Evolutionary conservation across 2,888 invertebrate species (phyloP), one percentile per base, ranked within the genome.

Genomic region (Leucoptera coffeella): DNA sequence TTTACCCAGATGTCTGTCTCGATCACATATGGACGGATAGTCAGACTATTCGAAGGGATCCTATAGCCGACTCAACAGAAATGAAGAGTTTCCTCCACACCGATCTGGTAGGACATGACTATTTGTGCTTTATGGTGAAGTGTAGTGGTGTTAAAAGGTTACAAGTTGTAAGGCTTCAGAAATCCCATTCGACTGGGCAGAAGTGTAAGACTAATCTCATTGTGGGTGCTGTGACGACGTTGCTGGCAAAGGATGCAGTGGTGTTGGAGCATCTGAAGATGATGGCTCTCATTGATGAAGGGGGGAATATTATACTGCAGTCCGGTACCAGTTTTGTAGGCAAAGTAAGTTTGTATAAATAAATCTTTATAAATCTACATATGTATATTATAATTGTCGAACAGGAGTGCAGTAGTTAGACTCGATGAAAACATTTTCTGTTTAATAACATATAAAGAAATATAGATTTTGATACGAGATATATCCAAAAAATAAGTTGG

Each of bases 11-110:
- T 38, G 74, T 93, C 34, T 93, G 92, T 42, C 65, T 95, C 23
- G 93, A 95, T 38, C 85, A 87, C 45, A 64, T 93, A 9, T 95
- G 94, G 94, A 85, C 85, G 0, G 94, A 94, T 42, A 79, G 65
- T 31, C 64, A 59, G 32, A 41, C 40, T 0, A 47, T 60, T 3
- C 45, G 38, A 33, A 42, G 55, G 35, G 73, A 61, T 48, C 43
- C 43, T 23, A 38, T 60, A 0, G 73, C 74, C 32, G 47, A 35
- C 19, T 29, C 43, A 0, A 51, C 40, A 3, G 58, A 65, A 30
- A 44, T 43, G 9, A 87, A 85, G 42, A 86, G 85, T 0, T 92
- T 95, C 41, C 53, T 93, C 14, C 84, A 85, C 26, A 79, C 78
- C n/a, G 93, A 95, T 61, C 61, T 92, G 26, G 82, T 89, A 19